Conservation (phyloP, 2,113 vertebrate species). For the Equus przewalskii region DNA sequence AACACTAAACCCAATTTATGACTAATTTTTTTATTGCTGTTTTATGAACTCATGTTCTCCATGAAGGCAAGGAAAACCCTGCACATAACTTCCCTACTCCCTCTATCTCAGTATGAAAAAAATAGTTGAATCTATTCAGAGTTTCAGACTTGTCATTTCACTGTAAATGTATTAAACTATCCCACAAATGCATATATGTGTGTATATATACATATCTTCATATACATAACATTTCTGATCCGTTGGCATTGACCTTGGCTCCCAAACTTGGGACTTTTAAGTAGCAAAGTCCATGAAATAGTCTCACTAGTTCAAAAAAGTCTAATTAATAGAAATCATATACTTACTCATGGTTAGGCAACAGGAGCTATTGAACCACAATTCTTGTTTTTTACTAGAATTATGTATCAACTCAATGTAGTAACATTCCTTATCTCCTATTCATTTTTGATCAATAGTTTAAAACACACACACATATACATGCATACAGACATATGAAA, state of each 20-base stretch:
- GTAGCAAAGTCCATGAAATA: background rate
- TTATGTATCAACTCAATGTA: background rate
- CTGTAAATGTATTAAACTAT: background rate
- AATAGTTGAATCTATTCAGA: background rate
- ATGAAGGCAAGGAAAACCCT: conserved; percentile 23
- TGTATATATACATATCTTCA: background rate
- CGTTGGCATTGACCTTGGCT: background rate
- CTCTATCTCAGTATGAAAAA: background rate
- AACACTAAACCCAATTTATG: conserved; percentile 73
- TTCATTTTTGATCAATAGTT: background rate
- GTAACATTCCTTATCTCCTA: background rate
- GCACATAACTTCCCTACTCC: background rate
- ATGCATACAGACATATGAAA: background rate
- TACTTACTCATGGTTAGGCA: background rate
- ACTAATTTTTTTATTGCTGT: conserved; percentile 57
- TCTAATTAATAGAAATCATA: background rate
- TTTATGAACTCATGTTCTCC: conserved; percentile 66
- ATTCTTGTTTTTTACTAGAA: background rate
- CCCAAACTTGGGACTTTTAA: background rate
- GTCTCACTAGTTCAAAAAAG: background rate
- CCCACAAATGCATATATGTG: background rate
- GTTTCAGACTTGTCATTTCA: background rate
- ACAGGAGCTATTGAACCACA: background rate
- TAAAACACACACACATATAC: background rate
- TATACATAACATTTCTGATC: background rate